phyloP scores from a whole-genome alignment of 2,888 invertebrate genomes.

The Stegana nigrithorax region DNA sequence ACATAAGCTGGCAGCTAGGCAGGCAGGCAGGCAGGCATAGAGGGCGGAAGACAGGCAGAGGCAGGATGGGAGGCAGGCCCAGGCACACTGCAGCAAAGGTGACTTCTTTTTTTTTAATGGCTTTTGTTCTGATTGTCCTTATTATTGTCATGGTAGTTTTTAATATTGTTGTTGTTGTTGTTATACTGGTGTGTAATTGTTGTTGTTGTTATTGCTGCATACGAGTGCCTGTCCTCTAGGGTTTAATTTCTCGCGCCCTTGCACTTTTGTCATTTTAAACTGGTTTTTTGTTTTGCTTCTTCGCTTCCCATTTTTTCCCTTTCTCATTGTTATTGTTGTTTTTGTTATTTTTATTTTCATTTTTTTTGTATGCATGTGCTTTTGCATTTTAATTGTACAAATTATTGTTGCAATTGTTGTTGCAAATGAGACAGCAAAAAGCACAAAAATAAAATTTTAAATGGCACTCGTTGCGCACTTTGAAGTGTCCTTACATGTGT shows the following conservation, averaged over 20 bases:
- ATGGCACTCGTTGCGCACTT: slow-evolving; percentile 5
- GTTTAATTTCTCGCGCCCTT: slow-evolving; percentile 9
- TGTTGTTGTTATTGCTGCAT: not conserved
- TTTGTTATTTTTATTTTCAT: not conserved
- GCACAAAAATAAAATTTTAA: not conserved
- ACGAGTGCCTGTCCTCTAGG: not conserved
- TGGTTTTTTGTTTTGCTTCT: not conserved
- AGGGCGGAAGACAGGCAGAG: slow-evolving; percentile 3
- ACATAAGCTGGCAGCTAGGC: not conserved
- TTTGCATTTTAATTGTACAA: slow-evolving; percentile 10
- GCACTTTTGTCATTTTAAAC: not conserved
- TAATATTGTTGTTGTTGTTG: not conserved
- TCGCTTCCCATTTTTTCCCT: not conserved
- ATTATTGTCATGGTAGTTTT: slow-evolving; percentile 42
- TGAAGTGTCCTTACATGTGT: slow-evolving; percentile 18
- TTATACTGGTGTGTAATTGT: slow-evolving; percentile 44
- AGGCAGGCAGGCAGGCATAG: slow-evolving; percentile 30
- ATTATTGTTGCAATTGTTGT: slow-evolving; percentile 6
- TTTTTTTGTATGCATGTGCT: not conserved
- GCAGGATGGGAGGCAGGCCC: slow-evolving; percentile 18
- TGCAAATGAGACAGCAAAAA: not conserved
- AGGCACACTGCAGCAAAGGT: slow-evolving; percentile 47
- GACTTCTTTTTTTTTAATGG: slow-evolving; percentile 56
- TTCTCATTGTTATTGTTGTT: not conserved
- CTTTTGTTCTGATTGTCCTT: slow-evolving; percentile 36